Evolutionary conservation across 35 echinoderm and acorn worm genomes (phyloP).

Genomic region (Nesometra sesokonis): DNA sequence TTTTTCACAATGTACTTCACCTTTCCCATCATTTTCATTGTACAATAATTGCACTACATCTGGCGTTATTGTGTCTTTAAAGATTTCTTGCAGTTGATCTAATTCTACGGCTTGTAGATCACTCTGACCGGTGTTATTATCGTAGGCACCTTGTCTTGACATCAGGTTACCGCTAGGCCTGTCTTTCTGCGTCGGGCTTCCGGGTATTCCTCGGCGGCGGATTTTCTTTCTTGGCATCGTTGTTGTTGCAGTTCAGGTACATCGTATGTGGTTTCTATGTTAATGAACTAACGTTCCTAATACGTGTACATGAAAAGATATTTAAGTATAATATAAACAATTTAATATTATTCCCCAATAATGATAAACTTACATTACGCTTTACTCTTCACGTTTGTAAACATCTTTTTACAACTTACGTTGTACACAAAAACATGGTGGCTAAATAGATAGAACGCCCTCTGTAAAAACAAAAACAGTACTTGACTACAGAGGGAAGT

Average conservation of each 20-base stretch:
- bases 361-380: not conserved
- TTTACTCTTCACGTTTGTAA: not conserved
- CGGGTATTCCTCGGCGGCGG: not conserved
- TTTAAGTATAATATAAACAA: not conserved
- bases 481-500: too few relatives aligned
- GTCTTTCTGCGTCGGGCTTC: not conserved
- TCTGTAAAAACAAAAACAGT: too few relatives aligned
- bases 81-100: not conserved
- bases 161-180: not conserved
- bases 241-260: not conserved
- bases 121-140: not conserved
- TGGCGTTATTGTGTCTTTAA: not conserved
- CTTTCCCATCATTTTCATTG: not conserved
- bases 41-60: not conserved
- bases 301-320: not conserved
- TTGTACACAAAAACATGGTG: not conserved
- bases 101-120: not conserved
- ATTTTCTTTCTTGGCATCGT: not conserved
- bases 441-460: not conserved
- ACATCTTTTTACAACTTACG: not conserved
- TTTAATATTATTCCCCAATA: not conserved
- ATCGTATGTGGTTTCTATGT: not conserved
- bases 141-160: not conserved
- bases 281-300: not conserved
- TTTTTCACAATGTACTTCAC: not conserved